Conservation (phyloP, 2,888 invertebrate genomes). For the Schizotus pectinicornis region DNA sequence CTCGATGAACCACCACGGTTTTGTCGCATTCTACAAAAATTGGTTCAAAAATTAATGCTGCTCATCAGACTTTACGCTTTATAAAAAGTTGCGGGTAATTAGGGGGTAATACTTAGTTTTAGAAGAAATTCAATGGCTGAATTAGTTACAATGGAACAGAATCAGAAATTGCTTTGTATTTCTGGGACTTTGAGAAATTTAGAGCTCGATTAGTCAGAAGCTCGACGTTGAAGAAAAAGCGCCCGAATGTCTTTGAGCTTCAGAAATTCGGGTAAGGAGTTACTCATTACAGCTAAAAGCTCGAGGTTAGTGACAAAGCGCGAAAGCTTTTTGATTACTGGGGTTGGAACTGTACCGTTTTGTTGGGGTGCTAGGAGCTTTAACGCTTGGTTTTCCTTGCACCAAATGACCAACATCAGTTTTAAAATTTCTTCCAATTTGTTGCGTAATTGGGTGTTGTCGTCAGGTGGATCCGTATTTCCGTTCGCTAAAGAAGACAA, state of each 20-base stretch:
- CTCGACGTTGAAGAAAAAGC: too few relatives aligned
- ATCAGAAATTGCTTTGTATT: too few relatives aligned
- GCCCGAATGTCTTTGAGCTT: too few relatives aligned
- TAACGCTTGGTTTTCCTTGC: constrained; percentile 73
- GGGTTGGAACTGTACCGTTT: constrained; percentile 26
- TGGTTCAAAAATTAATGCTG: too few relatives aligned
- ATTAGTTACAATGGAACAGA: constrained; percentile 10
- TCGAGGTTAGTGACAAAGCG: constrained; percentile 7
- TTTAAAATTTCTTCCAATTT: constrained; percentile 81
- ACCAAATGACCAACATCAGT: constrained; percentile 84
- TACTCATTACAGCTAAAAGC: too few relatives aligned
- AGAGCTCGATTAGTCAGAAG: too few relatives aligned
- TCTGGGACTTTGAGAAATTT: too few relatives aligned
- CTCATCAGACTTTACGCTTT: too few relatives aligned
- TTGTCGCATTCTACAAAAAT: constrained; percentile 82
- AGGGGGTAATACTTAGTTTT: not conserved
- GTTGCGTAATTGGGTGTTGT: constrained; percentile 63
- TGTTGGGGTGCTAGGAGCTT: constrained; percentile 33
- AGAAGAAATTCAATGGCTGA: not conserved
- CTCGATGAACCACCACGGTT: constrained; percentile 80
- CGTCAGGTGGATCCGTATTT: constrained; percentile 20
- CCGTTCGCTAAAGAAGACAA: constrained; percentile 2
- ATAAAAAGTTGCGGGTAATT: not conserved
- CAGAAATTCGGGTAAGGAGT: too few relatives aligned
- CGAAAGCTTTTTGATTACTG: not conserved